These are phyloP conservation scores for Cheilosia variabilis DNA, from an alignment of 2,888 invertebrate genomes.

Conservation along the genomic window DNA sequence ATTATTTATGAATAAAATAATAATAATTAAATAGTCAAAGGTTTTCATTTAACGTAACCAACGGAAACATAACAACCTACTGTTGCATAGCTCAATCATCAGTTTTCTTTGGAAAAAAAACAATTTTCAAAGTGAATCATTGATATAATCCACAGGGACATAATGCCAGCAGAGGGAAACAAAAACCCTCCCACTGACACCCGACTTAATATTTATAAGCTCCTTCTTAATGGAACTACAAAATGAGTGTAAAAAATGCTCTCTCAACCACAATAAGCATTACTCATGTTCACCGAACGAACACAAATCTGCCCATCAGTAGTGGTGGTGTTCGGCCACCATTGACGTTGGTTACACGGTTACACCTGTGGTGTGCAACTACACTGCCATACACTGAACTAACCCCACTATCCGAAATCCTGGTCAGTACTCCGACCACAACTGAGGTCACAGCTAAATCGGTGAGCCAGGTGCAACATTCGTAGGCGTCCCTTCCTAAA, in stretches of 20 bases:
- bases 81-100: no score
- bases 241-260: slow-evolving; percentile 36
- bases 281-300: slow-evolving; percentile 52
- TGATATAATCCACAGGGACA: no score
- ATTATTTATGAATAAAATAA: no score
- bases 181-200: neutral
- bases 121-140: no score
- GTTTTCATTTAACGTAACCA: no score
- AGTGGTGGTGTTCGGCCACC: slow-evolving; percentile 37
- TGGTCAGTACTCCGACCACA: slow-evolving; percentile 57
- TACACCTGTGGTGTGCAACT: slow-evolving; percentile 54
- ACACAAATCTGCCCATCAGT: slow-evolving; percentile 43
- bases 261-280: slow-evolving; percentile 51
- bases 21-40: no score
- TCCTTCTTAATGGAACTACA: slow-evolving; percentile 42
- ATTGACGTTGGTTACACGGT: slow-evolving; percentile 53
- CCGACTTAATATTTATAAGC: neutral
- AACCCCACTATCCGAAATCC: slow-evolving; percentile 56
- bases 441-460: slow-evolving; percentile 60
- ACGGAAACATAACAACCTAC: no score
- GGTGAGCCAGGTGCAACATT: slow-evolving; percentile 59
- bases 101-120: no score
- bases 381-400: slow-evolving; percentile 37
- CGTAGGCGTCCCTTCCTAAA: slow-evolving; percentile 34
- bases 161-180: no score